These are phyloP conservation scores for Trichosurus vulpecula DNA, from an alignment of 2,797 vertebrate genomes.

Conservation along the genomic window DNA sequence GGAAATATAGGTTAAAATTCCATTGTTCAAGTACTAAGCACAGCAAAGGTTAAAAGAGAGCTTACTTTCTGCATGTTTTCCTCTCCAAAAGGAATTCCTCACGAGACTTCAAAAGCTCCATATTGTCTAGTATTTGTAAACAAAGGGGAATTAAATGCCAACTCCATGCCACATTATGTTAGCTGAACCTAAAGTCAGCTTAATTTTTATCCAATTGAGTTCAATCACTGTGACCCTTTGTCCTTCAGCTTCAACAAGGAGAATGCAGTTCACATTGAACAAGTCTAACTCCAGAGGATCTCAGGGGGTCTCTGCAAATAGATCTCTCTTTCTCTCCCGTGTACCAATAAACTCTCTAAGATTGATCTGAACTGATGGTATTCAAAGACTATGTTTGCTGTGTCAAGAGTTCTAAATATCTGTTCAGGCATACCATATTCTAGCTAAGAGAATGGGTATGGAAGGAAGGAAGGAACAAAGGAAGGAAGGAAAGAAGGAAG, in stretches of 20 bases:
- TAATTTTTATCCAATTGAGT: conserved; percentile 58
- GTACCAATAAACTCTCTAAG: conserved; percentile 13
- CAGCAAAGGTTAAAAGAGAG: conserved; percentile 35
- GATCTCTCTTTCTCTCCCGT: not conserved
- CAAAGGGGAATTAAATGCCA: conserved; percentile 67
- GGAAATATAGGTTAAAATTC: conserved; percentile 26
- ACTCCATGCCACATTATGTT: conserved; percentile 45
- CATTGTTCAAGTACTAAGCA: conserved; percentile 26
- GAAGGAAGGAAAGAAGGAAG: too few species aligned
- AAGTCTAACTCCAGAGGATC: conserved; percentile 37
- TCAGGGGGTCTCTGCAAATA: conserved; percentile 44
- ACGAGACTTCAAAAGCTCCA: conserved; percentile 59
- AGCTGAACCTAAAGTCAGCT: conserved; percentile 57
- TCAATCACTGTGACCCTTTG: conserved; percentile 35
- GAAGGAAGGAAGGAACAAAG: not conserved
- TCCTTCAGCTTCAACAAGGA: conserved; percentile 65
- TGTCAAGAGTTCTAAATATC: conserved; percentile 39
- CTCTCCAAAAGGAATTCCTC: conserved; percentile 50
- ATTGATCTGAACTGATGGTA: conserved; percentile 28
- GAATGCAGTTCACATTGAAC: conserved; percentile 40
- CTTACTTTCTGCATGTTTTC: conserved; percentile 45
- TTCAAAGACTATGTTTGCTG: not conserved
- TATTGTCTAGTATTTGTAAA: conserved; percentile 60
- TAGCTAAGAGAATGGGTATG: conserved; percentile 19
- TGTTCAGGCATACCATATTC: conserved; percentile 26